Evolutionary conservation across 2,888 invertebrate genomes (phyloP).

Genomic region (Pseudococcus longispinus): DNA sequence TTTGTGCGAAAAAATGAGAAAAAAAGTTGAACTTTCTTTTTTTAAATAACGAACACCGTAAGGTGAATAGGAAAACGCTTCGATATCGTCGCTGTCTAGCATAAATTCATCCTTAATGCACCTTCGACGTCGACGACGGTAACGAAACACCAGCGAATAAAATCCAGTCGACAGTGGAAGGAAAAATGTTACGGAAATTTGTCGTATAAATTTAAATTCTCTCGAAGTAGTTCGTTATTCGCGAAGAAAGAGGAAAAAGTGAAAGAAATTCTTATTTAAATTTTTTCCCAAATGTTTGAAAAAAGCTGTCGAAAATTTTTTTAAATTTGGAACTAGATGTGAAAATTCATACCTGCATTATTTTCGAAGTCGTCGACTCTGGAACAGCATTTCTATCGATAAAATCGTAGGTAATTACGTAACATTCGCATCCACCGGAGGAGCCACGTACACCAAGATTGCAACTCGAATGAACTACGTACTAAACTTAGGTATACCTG

Average conservation of each 20-base stretch:
- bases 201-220: not conserved
- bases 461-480: conserved; percentile 14
- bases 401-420: not conserved
- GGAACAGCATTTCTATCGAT: not conserved
- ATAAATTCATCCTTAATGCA: conserved; percentile 11
- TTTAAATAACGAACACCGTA: conserved; percentile 7
- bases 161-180: conserved; percentile 1
- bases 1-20: not conserved
- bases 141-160: conserved; percentile 12
- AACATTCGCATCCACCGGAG: not conserved
- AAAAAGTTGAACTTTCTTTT: not conserved
- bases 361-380: not conserved
- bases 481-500: conserved; percentile 4
- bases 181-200: not conserved
- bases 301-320: not conserved
- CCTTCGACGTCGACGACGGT: not conserved
- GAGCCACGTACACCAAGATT: not conserved
- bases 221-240: not conserved
- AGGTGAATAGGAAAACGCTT: conserved; percentile 7
- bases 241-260: not conserved
- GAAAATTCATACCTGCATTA: conserved; percentile 9
- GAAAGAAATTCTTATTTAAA: not conserved
- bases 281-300: not conserved
- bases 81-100: conserved; percentile 1
- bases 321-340: not conserved